Evolutionary conservation across 2,797 vertebrate species (phyloP).

Genomic region (Distichodus sexfasciatus): DNA sequence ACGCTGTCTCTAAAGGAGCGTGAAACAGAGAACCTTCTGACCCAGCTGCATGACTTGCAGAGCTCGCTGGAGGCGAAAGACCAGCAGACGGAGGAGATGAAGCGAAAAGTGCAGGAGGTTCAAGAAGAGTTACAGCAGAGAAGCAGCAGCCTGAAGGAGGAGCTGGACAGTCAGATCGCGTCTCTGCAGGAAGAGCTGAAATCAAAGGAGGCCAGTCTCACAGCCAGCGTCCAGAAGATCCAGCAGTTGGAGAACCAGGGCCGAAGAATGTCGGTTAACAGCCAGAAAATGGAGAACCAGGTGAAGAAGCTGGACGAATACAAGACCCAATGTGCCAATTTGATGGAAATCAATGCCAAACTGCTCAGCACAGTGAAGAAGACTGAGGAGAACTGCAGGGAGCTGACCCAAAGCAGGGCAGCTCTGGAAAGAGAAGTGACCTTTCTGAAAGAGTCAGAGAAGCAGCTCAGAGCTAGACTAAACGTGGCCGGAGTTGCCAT

Average conservation of each 20-base stretch:
- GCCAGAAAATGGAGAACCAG: slow-evolving; percentile 64
- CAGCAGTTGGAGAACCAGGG: slow-evolving; percentile 76
- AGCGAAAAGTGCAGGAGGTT: slow-evolving; percentile 62
- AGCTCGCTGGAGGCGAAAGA: slow-evolving; percentile 70
- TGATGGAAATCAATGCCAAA: slow-evolving; percentile 68
- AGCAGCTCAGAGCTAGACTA: slow-evolving; percentile 65
- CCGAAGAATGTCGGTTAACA: slow-evolving; percentile 70
- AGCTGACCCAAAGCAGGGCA: slow-evolving; percentile 63
- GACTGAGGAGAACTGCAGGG: slow-evolving; percentile 64
- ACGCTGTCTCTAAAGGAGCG: slow-evolving; percentile 76
- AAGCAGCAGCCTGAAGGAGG: slow-evolving; percentile 50
- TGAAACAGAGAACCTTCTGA: slow-evolving; percentile 76
- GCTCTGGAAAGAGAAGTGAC: slow-evolving; percentile 69
- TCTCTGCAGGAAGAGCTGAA: slow-evolving; percentile 70
- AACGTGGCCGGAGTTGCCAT: slow-evolving; percentile 60
- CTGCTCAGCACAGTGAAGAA: slow-evolving; percentile 68
- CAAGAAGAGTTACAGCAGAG: slow-evolving; percentile 58
- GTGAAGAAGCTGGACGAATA: slow-evolving; percentile 62
- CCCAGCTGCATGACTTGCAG: slow-evolving; percentile 76
- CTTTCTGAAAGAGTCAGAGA: slow-evolving; percentile 72
- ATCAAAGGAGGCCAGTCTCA: slow-evolving; percentile 70
- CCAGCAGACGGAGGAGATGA: slow-evolving; percentile 69
- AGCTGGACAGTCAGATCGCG: slow-evolving; percentile 65
- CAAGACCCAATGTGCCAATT: slow-evolving; percentile 63
- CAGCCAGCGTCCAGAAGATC: slow-evolving; percentile 72